Percentiles rank a stretch among this genome's conserved stretches.
Conservation (phyloP, 2,113 vertebrate species). For the Henicopernis longicauda region DNA sequence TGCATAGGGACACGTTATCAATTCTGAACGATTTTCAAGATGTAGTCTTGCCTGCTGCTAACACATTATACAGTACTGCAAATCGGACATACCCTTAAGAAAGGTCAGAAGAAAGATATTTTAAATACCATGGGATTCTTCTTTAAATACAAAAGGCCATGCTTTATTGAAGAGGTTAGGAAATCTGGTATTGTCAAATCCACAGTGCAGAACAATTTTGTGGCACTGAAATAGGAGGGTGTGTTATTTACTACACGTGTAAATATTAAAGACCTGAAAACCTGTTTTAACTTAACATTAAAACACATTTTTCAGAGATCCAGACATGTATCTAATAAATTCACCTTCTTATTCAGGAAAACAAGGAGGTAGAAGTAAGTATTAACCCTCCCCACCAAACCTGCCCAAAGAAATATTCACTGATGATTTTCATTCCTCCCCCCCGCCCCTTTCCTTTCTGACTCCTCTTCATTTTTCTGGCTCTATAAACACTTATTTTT, state of each 20-base stretch:
- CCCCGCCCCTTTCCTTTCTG: not conserved
- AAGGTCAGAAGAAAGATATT: slow-evolving; percentile 56
- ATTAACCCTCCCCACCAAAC: not conserved
- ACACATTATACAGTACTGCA: slow-evolving; percentile 25
- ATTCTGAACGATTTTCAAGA: slow-evolving; percentile 32
- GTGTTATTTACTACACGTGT: not conserved
- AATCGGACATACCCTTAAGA: slow-evolving; percentile 20
- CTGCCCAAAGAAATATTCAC: not conserved
- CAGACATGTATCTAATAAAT: not conserved
- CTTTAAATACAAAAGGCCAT: slow-evolving; percentile 37
- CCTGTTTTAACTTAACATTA: not conserved
- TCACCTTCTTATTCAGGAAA: not conserved
- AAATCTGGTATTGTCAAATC: slow-evolving; percentile 18
- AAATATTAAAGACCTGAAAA: slow-evolving; percentile 30
- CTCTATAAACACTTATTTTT: not conserved
- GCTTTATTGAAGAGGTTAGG: slow-evolving; percentile 49
- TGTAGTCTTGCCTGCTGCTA: slow-evolving; percentile 29
- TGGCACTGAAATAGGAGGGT: not conserved
- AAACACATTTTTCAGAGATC: not conserved
- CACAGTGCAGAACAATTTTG: slow-evolving; percentile 12
- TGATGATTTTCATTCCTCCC: not conserved
- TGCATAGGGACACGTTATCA: slow-evolving; percentile 21
- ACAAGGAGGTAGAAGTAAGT: not conserved
- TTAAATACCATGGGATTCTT: slow-evolving; percentile 50
- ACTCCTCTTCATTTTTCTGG: not conserved